Base-by-base conservation (phyloP, 1,140 invertebrate species). In the Wiebesia pumilae region DNA sequence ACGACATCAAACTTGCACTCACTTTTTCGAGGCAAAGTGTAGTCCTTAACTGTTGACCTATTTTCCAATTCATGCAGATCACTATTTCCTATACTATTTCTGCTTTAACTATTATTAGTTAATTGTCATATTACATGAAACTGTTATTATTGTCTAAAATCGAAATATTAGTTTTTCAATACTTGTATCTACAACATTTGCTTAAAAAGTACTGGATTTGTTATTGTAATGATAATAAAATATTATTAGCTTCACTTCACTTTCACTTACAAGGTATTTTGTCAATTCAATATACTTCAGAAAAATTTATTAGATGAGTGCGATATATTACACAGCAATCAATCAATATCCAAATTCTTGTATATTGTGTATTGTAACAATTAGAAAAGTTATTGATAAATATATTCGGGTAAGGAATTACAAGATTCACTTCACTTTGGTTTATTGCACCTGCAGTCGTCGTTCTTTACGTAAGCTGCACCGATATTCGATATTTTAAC, bases 41-140 rank as follows among this genome's bases (percentile, higher is more conserved):
- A 77, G 83, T 69, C 75, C 83, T 75, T n/a, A 79, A 79, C 0
- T 27, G 19, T 27, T 10, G 33, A 1, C 3, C n/a, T n/a, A 35
- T 51, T 84, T 2, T 79, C 40, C 67, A 84, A 79, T 51, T 47
- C 83, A 84, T 84, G 62, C 83, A 84, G 83, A 27, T 27, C 62
- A n/a, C 35, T 67, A 12, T 24, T 75, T 3, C 12, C 1, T 35
- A 35, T 69, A 3, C 12, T 35, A 69, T 14, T 69, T 35, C 51
- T 54, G 14, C 51, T 54, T 1, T 19, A 54, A 10, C 19, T 54
- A 54, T 54, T 19, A 54, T 16, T 10, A 10, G 19, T 54, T 16
- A 54, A 10, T 54, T 54, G 6, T 19, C 14, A 54, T 16, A 54
- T 10, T 54, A 54, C 19, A 16, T 54, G 2, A 54, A 54, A 54